Conservation (phyloP, 92 coral and sea anemone genomes). For the Actinostola sp. region DNA sequence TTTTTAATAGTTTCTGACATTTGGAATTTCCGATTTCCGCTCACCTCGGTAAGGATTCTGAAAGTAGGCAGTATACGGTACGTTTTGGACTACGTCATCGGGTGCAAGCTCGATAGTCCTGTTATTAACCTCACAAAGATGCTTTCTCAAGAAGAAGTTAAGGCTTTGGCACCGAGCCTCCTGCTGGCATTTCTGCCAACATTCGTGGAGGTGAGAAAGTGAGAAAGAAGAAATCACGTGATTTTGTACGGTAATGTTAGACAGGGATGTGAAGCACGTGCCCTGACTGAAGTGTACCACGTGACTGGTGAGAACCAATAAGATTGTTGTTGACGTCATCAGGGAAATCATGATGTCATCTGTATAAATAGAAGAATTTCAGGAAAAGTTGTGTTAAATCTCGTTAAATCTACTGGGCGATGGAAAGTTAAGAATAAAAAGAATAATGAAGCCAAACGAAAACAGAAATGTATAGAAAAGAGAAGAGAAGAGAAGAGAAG, state of each 20-base stretch:
- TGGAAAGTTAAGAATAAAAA: no score
- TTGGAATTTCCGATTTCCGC: background rate
- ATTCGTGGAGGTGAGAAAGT: slow-evolving; percentile 19
- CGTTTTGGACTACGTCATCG: background rate
- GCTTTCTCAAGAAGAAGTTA: slow-evolving; percentile 30
- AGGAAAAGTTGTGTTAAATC: no score
- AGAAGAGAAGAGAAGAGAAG: no score
- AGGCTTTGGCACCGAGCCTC: slow-evolving; percentile 44
- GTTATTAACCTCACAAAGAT: slow-evolving; percentile 53
- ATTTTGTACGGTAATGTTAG: slow-evolving; percentile 30
- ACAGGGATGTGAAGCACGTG: slow-evolving; percentile 18
- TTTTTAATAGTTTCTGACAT: background rate
- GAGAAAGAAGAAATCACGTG: slow-evolving; percentile 19
- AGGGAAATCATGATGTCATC: background rate
- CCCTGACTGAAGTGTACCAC: slow-evolving; percentile 7
- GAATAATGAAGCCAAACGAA: no score
- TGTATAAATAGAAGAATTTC: no score
- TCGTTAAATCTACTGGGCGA: no score
- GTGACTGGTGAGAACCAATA: slow-evolving; percentile 7
- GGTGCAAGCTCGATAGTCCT: slow-evolving; percentile 23
- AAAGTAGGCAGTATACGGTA: slow-evolving; percentile 23
- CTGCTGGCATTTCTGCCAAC: slow-evolving; percentile 39
- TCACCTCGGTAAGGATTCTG: slow-evolving; percentile 50
- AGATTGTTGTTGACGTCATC: background rate
- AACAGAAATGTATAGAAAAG: no score